Evolutionary conservation across 2,113 vertebrate genomes (phyloP).

Genomic region (Mionectes macconnelli): DNA sequence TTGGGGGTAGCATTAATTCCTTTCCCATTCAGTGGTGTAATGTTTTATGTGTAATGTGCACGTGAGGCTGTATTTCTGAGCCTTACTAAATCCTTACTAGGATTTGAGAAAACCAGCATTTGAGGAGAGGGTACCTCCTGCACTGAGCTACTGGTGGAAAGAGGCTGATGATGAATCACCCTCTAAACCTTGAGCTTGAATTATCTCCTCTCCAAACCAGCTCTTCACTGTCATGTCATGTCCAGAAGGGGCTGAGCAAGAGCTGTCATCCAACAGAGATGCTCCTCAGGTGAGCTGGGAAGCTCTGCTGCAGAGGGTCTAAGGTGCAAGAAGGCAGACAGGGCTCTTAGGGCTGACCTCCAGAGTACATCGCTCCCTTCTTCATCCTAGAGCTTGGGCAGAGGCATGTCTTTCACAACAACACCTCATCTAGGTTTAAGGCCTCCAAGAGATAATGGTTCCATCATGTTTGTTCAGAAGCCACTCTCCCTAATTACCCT

Average conservation of each 20-base stretch:
- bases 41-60: background rate
- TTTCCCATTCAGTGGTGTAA: accelerated
- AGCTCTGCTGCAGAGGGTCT: background rate
- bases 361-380: background rate
- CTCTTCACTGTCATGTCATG: background rate
- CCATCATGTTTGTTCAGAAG: background rate
- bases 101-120: background rate
- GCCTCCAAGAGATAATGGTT: background rate
- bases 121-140: background rate
- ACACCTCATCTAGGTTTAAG: background rate
- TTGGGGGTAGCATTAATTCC: background rate
- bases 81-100: background rate
- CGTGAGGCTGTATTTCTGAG: background rate
- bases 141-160: background rate
- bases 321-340: background rate
- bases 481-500: background rate
- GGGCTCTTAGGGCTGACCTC: accelerated
- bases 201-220: background rate
- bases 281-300: background rate
- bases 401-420: background rate
- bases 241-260: background rate
- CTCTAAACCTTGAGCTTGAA: background rate
- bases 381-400: background rate
- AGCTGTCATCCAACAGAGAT: background rate
- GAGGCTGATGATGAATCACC: background rate